Percentiles rank a stretch among this genome's conserved stretches.
Conservation (phyloP, 1,140 invertebrate species). For the Drosophila rufa region DNA sequence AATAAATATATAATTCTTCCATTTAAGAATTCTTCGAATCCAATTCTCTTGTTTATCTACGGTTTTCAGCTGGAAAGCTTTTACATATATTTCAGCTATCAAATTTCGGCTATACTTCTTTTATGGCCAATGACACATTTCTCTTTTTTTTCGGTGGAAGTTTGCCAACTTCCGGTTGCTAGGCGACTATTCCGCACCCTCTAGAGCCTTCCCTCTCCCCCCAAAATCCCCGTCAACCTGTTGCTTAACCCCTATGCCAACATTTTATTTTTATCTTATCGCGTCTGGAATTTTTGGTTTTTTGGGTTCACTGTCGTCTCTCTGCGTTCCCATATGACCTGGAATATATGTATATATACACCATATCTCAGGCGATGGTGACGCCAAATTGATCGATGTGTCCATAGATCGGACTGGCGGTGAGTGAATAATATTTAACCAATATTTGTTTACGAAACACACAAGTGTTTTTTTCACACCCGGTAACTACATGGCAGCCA, state of each 20-base stretch:
- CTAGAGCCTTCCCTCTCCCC: neutral
- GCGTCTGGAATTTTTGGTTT: constrained; percentile 33
- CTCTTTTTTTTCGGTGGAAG: constrained; percentile 1
- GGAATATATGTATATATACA: constrained; percentile 8
- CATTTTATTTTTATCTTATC: constrained; percentile 73
- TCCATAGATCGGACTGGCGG: neutral
- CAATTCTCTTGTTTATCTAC: neutral
- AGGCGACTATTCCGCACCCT: constrained; percentile 19
- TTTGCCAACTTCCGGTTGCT: constrained; percentile 46
- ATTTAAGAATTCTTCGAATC: too few relatives aligned
- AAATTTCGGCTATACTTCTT: neutral
- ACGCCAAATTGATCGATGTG: constrained; percentile 49
- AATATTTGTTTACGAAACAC: constrained; percentile 77
- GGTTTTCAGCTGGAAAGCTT: too few relatives aligned
- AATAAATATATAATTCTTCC: too few relatives aligned
- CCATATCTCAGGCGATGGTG: constrained; percentile 9
- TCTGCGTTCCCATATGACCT: constrained; percentile 25
- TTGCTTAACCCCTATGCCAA: constrained; percentile 26
- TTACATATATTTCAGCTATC: neutral
- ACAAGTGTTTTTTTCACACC: constrained; percentile 80
- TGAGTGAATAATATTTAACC: constrained; percentile 72
- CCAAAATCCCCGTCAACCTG: constrained; percentile 15
- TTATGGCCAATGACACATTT: constrained; percentile 15
- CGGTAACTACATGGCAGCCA: constrained; percentile 21
- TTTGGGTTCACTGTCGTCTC: constrained; percentile 21